phyloP scores from a whole-genome alignment of 2,797 vertebrate species.

The Syngnathus acus region DNA sequence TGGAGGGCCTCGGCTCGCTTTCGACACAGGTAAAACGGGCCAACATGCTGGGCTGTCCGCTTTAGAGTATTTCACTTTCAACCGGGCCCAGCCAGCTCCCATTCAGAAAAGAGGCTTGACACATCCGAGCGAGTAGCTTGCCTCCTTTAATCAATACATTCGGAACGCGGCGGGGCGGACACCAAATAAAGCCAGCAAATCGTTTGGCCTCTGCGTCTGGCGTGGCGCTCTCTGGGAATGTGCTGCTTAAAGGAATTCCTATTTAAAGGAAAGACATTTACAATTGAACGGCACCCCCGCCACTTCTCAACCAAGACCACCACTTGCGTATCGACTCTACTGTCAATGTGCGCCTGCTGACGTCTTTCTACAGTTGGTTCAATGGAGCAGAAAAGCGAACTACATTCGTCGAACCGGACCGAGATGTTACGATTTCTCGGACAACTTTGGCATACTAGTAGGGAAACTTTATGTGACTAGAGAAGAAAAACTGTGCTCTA shows the following conservation, averaged over 20 bases:
- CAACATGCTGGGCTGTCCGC: constrained; percentile 47
- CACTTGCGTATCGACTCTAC: constrained; percentile 46
- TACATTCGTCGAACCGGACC: neutral
- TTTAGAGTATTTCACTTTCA: constrained; percentile 25
- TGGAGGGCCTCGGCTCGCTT: constrained; percentile 28
- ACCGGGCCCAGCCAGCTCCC: constrained; percentile 32
- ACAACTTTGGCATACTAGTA: too few relatives aligned
- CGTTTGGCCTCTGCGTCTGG: constrained; percentile 10
- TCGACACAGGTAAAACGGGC: constrained; percentile 36
- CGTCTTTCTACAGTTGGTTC: constrained; percentile 14
- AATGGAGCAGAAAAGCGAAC: neutral
- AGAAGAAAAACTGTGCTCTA: too few relatives aligned
- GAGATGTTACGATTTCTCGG: too few relatives aligned
- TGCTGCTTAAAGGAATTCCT: constrained; percentile 43
- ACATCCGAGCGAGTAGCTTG: constrained; percentile 38
- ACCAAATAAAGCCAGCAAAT: constrained; percentile 35
- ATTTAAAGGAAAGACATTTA: constrained; percentile 50
- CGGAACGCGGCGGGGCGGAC: constrained; percentile 35
- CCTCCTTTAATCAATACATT: constrained; percentile 54
- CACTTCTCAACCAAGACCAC: constrained; percentile 8
- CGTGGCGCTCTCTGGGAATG: constrained; percentile 25
- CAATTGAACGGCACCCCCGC: constrained; percentile 40
- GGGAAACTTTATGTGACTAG: too few relatives aligned
- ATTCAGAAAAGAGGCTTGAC: constrained; percentile 37
- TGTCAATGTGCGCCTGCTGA: constrained; percentile 45